Percentiles rank a stretch among this genome's conserved stretches.
These are phyloP conservation scores for Sitta europaea DNA, from an alignment of 2,113 vertebrate genomes.

Conservation along the genomic window DNA sequence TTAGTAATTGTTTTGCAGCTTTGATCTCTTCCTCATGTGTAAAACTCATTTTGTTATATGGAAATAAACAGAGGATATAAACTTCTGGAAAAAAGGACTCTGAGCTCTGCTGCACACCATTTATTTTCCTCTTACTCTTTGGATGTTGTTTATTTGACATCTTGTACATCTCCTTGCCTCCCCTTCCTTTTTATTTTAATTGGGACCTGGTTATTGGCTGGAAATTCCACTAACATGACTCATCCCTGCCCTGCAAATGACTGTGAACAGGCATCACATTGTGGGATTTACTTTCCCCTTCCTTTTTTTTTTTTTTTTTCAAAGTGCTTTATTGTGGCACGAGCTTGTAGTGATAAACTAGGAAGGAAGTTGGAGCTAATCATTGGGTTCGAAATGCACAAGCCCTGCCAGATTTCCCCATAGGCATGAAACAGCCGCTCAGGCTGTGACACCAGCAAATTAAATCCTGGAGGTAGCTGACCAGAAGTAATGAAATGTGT, in stretches of 20 bases:
- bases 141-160: not conserved
- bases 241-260: not conserved
- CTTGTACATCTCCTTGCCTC: not conserved
- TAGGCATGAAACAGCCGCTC: slow-evolving; percentile 44
- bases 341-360: slow-evolving; percentile 45
- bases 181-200: not conserved
- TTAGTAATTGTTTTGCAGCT: not conserved
- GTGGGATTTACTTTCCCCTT: not conserved
- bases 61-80: not conserved
- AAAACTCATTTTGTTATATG: not conserved
- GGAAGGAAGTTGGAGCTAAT: slow-evolving; percentile 57
- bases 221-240: slow-evolving; percentile 27
- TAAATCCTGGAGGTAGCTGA: slow-evolving; percentile 58
- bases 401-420: slow-evolving; percentile 60
- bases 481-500: slow-evolving; percentile 71
- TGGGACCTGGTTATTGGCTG: not conserved
- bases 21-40: not conserved
- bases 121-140: slow-evolving; percentile 24
- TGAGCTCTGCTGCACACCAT: not conserved
- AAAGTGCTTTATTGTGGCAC: not conserved
- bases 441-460: slow-evolving; percentile 65
- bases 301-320: not conserved
- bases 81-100: not conserved
- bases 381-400: slow-evolving; percentile 49
- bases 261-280: not conserved